Evolutionary conservation across 2,113 vertebrate genomes (phyloP).

Genomic region (Morphnarchus princeps): DNA sequence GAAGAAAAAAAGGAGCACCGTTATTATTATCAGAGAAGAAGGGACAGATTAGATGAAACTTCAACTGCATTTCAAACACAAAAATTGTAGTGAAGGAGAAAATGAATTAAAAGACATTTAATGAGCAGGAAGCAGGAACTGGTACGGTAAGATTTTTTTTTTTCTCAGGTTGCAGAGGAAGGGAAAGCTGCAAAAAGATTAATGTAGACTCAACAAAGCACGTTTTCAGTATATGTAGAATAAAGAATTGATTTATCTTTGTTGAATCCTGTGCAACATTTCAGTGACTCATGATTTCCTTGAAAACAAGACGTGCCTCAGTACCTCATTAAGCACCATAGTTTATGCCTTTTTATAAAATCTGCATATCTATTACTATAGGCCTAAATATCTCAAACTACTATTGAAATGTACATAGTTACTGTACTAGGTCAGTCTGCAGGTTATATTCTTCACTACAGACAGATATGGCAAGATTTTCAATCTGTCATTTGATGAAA

Average conservation of each 20-base stretch:
- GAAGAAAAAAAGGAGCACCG: background rate
- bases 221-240: conserved; percentile 10
- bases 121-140: conserved; percentile 7
- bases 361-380: background rate
- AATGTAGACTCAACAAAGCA: background rate
- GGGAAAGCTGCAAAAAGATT: conserved; percentile 20
- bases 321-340: background rate
- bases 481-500: background rate
- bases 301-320: background rate
- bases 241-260: background rate
- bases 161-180: background rate
- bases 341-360: background rate
- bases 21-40: background rate
- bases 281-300: background rate
- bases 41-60: background rate
- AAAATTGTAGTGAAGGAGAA: background rate
- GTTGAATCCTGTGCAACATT: background rate
- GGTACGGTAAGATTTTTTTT: background rate
- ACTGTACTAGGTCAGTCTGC: background rate
- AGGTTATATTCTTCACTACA: background rate
- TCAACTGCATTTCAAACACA: background rate
- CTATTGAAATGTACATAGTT: background rate
- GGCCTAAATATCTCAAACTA: background rate
- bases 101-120: conserved; percentile 44
- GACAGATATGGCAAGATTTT: background rate